Conservation (phyloP, 1,140 invertebrate genomes). For the Scaptomyza montana region DNA sequence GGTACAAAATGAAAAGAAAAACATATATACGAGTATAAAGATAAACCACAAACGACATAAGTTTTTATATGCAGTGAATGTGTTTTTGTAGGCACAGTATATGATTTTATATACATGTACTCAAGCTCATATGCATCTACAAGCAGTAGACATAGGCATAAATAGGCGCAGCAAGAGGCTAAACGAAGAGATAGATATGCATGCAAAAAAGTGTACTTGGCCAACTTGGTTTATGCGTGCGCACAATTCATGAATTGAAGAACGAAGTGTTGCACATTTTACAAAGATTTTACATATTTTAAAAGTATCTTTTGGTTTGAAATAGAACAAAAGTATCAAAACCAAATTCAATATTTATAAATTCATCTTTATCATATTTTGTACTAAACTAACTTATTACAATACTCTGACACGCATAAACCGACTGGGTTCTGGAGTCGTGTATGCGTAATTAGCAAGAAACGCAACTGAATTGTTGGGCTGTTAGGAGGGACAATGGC, state of each 20-base stretch:
- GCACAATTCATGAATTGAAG: background rate
- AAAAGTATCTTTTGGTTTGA: too few species aligned
- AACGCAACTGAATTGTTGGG: slow-evolving; percentile 57
- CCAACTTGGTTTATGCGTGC: slow-evolving; percentile 14
- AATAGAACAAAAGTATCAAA: too few species aligned
- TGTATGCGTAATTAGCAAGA: slow-evolving; percentile 77
- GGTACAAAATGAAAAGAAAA: slow-evolving; percentile 34
- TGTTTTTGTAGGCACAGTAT: background rate
- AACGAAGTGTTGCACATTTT: too few species aligned
- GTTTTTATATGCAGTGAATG: slow-evolving; percentile 56
- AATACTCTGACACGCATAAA: slow-evolving; percentile 33
- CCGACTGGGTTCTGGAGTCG: slow-evolving; percentile 10
- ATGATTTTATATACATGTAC: slow-evolving; percentile 6
- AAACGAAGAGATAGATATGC: background rate
- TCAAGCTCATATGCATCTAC: slow-evolving; percentile 6
- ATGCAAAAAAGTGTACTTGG: background rate
- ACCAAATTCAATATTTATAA: too few species aligned
- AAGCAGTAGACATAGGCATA: slow-evolving; percentile 15
- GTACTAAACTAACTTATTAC: background rate
- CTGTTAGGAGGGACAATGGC: slow-evolving; percentile 6
- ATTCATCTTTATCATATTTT: background rate
- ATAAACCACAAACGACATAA: slow-evolving; percentile 64
- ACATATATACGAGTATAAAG: slow-evolving; percentile 35
- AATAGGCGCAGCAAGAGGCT: slow-evolving; percentile 40
- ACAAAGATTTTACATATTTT: background rate